Evolutionary conservation across 53 echinoderm and acorn worm genomes (phyloP), one percentile per base, ranked within the genome.

Genomic region (Arbacia lixula): DNA sequence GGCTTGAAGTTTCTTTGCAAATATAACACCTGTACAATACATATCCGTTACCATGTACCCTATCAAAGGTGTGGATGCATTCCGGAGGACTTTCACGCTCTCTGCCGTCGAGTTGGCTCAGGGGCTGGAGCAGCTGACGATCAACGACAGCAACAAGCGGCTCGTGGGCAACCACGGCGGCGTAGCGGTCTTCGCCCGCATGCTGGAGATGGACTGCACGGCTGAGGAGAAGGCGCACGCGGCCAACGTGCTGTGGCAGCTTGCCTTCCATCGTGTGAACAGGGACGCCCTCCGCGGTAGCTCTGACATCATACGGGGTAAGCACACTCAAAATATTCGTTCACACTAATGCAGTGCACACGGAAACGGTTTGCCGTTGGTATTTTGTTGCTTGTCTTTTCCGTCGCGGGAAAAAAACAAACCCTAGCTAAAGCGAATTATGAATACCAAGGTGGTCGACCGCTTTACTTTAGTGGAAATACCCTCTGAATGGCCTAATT

Each of bases 251-350:
- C 58, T 77, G 6, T 77, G 77, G 77, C 39, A 43, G 19, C 77
- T 77, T 3, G 77, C 77, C 4, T 77, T 77, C 60, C 6, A 12
- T 0, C 12, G 21, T 11, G 58, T 37, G 38, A 77, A 77, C 58
- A 77, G 40, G 40, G 77, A 77, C 9, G 85, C 67, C 39, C 87
- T 96, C n/a, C n/a, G n/a, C n/a, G n/a, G n/a, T 37, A 83, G n/a
- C n/a, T n/a, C n/a, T n/a, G n/a, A n/a, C n/a, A n/a, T n/a, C n/a
- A n/a, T n/a, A n/a, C n/a, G n/a, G n/a, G n/a, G n/a, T n/a, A n/a
- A n/a, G n/a, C n/a, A n/a, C n/a, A n/a, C n/a, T n/a, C n/a, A n/a
- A n/a, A n/a, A n/a, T n/a, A n/a, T n/a, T n/a, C n/a, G n/a, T n/a
- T n/a, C n/a, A n/a, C n/a, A n/a, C n/a, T n/a, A n/a, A n/a, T n/a